Evolutionary conservation across 1,140 invertebrate species (phyloP).

Genomic region (Drosophila guanche): DNA sequence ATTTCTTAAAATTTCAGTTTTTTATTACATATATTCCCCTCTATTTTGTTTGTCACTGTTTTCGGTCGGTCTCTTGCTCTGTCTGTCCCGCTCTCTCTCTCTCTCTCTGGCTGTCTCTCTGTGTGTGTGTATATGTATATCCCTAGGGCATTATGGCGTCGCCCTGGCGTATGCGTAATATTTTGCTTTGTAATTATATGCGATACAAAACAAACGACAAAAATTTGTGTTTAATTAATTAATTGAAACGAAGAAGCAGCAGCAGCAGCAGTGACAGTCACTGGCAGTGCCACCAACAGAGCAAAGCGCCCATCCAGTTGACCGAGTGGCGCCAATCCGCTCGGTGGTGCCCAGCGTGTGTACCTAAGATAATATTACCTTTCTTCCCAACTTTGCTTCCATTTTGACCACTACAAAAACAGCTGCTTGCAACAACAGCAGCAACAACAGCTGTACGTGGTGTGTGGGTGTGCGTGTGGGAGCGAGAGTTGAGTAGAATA

Average conservation of each 20-base stretch:
- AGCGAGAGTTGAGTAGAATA: slow-evolving; percentile 48
- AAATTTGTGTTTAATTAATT: slow-evolving; percentile 76
- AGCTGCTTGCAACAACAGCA: slow-evolving; percentile 60
- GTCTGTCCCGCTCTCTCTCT: slow-evolving; percentile 9
- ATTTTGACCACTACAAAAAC: slow-evolving; percentile 28
- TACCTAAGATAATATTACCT: background rate
- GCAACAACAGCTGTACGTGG: slow-evolving; percentile 5
- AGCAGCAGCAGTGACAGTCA: slow-evolving; percentile 5
- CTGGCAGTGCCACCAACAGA: slow-evolving; percentile 8
- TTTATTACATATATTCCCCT: background rate
- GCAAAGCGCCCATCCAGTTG: slow-evolving; percentile 45
- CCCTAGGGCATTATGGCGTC: slow-evolving; percentile 57
- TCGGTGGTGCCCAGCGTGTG: slow-evolving; percentile 17
- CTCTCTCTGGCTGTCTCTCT: slow-evolving; percentile 8
- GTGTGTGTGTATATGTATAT: slow-evolving; percentile 14
- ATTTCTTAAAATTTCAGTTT: slow-evolving; percentile 44
- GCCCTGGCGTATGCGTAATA: slow-evolving; percentile 69
- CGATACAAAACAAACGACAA: slow-evolving; percentile 46
- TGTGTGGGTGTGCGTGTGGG: slow-evolving; percentile 22
- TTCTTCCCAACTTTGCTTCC: background rate
- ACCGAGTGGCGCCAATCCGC: slow-evolving; percentile 68
- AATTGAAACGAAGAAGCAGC: slow-evolving; percentile 54
- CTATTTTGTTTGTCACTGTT: background rate
- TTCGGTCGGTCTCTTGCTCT: background rate
- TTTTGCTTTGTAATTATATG: slow-evolving; percentile 75